Base-by-base conservation (phyloP, 2,888 invertebrate genomes). In the Lasioglossum calceatum region DNA sequence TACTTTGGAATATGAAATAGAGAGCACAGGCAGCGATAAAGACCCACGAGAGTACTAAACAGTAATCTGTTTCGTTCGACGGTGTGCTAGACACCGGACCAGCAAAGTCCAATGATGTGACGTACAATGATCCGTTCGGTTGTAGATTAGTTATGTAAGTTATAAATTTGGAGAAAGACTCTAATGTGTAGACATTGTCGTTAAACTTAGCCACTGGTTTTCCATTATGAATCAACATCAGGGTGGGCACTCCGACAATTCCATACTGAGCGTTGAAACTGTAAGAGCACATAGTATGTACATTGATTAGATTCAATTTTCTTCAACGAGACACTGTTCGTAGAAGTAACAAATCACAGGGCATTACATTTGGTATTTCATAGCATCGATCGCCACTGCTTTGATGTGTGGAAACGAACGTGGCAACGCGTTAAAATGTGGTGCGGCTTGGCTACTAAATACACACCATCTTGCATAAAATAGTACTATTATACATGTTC, bases 391-490 rank as follows among this genome's bases (percentile, higher is more conserved):
- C 4, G 98, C 99, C 16, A 98, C 97, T 95, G 99, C 97, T 95
- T 98, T 97, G 0, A 99, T 96, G 91, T 97, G 97, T 1, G 98
- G 98, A 95, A 98, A 99, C 5, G 98, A 97, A 92, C 98, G 96
- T 1, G 99, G 98, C 44, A 99, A 95, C 0, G 99, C 98, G 96
- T 99, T 99, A 93, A 97, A 98, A 94, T 98, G 97, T 10, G 98
- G 98, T 1, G 99, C 99, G 12, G 98, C 98, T 94, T 97, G 97
- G 32, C 98, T 98, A 92, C 99, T 98, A 93, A 99, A 99, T 2
- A 98, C 97, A 93, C 99, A 99, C 94, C 98, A 97, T 88, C 97
- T 97, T 0, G 99, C 98, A 95, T 98, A 99, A 95, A 99, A 99
- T 91, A 99, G 96, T 4, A 99, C 97, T 36, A 98, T 95, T 1